phyloP scores from a whole-genome alignment of 2,888 invertebrate species.

The Amiota communis region DNA sequence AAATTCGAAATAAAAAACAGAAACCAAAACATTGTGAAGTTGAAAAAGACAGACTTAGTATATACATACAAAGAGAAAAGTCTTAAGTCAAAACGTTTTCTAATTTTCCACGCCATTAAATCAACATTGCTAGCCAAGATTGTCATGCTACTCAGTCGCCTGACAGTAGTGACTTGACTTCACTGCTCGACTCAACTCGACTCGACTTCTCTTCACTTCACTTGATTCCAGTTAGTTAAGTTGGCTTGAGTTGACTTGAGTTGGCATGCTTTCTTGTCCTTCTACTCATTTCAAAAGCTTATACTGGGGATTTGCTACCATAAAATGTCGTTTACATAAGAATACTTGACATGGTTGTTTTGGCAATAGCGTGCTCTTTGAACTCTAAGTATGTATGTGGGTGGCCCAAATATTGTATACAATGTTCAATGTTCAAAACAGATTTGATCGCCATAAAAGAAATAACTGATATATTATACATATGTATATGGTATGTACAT shows the following conservation, averaged over 20 bases:
- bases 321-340: conserved; percentile 28
- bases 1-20: neutral
- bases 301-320: conserved; percentile 9
- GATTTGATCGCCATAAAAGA: too few relatives aligned
- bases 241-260: conserved; percentile 2
- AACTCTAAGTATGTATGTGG: conserved; percentile 13
- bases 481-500: too few relatives aligned
- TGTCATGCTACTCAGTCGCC: neutral
- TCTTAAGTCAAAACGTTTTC: conserved; percentile 58
- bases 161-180: conserved; percentile 11
- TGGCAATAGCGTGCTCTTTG: conserved; percentile 25
- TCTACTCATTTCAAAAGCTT: conserved; percentile 10
- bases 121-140: conserved; percentile 35
- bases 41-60: neutral
- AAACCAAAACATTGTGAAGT: neutral
- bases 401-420: neutral
- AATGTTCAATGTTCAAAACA: too few relatives aligned
- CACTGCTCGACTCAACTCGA: conserved; percentile 1
- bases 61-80: neutral
- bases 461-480: too few relatives aligned
- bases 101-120: conserved; percentile 70
- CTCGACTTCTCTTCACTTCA: neutral
- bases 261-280: conserved; percentile 2
- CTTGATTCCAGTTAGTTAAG: neutral
- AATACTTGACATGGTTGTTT: conserved; percentile 34